Conservation (phyloP, 2,797 vertebrate species). For the Capromys pilorides region DNA sequence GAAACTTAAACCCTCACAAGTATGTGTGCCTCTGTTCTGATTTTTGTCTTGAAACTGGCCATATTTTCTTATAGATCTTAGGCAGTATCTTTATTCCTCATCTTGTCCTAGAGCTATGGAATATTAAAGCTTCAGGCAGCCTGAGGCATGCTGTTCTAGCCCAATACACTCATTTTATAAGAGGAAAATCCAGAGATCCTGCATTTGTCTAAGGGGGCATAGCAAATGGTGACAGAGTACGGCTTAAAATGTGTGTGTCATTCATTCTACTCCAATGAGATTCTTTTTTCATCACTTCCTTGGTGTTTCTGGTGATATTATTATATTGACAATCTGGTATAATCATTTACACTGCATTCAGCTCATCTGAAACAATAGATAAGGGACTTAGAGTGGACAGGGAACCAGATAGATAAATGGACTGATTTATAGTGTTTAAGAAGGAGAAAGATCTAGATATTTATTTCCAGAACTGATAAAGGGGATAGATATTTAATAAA, state of each 20-base stretch:
- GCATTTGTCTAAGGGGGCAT: not conserved
- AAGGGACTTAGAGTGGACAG: not conserved
- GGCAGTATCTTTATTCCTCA: not conserved
- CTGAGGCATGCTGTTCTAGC: not conserved
- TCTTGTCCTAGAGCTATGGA: not conserved
- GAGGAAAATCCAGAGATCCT: not conserved
- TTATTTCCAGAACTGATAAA: not conserved
- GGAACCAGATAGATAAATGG: not conserved
- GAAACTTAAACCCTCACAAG: not conserved
- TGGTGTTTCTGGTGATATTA: not conserved
- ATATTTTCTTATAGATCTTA: not conserved
- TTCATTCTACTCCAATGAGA: not conserved
- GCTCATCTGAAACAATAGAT: not conserved
- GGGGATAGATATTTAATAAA: not conserved
- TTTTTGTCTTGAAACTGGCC: not conserved
- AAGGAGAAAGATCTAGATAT: not conserved
- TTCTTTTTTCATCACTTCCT: not conserved
- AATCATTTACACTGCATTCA: not conserved
- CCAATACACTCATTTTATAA: not conserved
- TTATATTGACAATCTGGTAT: constrained; percentile 6
- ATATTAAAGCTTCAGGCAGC: not conserved
- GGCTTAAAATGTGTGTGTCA: not conserved
- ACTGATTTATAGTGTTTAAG: not conserved
- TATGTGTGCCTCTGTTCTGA: not conserved
- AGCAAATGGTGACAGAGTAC: not conserved